A percentile compares a stretch with the other conserved stretches of the same genome.
Conservation (phyloP, 2,113 vertebrate genomes). For the Capreolus pygargus region DNA sequence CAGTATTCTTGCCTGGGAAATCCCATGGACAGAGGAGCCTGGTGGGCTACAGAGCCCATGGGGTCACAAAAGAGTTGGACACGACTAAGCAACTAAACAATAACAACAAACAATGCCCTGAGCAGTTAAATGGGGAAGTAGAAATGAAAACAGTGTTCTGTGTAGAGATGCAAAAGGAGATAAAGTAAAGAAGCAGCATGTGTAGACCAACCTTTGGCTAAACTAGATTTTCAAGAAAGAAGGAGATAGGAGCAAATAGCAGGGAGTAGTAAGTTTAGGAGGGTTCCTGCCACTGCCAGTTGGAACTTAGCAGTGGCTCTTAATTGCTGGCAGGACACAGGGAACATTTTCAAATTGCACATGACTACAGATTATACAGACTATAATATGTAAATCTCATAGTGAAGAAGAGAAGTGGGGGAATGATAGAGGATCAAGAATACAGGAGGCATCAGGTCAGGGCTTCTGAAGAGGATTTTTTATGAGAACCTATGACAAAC, state of each 20-base stretch:
- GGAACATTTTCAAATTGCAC: neutral
- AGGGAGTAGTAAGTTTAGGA: neutral
- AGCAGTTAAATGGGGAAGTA: neutral
- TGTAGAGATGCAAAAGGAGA: neutral
- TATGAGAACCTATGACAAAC: neutral
- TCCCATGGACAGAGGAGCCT: neutral
- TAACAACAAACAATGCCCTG: neutral
- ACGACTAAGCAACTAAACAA: neutral
- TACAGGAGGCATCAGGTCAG: neutral
- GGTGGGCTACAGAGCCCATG: neutral
- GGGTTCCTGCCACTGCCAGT: neutral
- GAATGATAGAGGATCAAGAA: neutral
- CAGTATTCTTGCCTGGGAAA: neutral
- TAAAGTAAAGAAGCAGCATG: neutral
- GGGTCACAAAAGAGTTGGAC: neutral
- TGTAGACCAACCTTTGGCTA: neutral
- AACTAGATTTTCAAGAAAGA: slow-evolving; percentile 14
- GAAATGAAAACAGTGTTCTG: neutral
- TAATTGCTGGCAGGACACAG: neutral
- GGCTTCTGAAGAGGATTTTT: neutral
- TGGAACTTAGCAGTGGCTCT: neutral
- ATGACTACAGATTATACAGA: neutral
- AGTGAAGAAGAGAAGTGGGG: neutral
- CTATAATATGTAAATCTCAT: neutral
- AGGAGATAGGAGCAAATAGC: neutral